Conservation (phyloP, 2,113 vertebrate genomes). For the Agapornis roseicollis region DNA sequence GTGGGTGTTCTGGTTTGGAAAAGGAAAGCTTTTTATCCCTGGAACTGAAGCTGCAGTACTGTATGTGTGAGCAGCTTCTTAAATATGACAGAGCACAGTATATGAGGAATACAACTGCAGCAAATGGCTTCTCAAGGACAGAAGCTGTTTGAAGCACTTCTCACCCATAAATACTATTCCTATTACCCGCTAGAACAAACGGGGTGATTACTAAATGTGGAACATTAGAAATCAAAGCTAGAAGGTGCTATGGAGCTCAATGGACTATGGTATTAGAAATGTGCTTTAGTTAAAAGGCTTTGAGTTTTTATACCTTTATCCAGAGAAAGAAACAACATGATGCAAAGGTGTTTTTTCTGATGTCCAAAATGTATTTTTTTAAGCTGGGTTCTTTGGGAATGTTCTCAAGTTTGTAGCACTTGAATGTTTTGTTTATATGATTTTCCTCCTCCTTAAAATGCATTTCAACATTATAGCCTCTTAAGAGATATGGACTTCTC, state of each 20-base stretch:
- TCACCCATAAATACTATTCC: slow-evolving; percentile 15
- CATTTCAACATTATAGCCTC: background rate
- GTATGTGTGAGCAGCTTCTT: background rate
- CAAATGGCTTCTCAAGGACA: slow-evolving; percentile 47
- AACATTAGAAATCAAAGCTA: slow-evolving; percentile 48
- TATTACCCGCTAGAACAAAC: slow-evolving; percentile 24
- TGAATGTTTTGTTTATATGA: background rate
- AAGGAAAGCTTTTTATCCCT: background rate
- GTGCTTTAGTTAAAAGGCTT: background rate
- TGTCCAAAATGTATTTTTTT: background rate
- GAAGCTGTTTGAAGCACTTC: background rate
- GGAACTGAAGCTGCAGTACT: background rate
- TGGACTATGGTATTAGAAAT: slow-evolving; percentile 37
- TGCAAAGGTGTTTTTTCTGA: background rate
- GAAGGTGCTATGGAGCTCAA: background rate
- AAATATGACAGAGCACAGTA: background rate
- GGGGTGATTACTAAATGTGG: background rate
- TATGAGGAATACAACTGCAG: background rate
- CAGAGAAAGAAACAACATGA: background rate
- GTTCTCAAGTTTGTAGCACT: background rate
- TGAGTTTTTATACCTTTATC: slow-evolving; percentile 5
- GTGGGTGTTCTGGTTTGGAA: background rate
- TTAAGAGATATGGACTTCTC: background rate
- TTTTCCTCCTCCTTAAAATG: background rate
- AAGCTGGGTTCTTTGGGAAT: background rate